Conservation (phyloP, 2,888 invertebrate species). For the Gymnoscelis rufifasciata region DNA sequence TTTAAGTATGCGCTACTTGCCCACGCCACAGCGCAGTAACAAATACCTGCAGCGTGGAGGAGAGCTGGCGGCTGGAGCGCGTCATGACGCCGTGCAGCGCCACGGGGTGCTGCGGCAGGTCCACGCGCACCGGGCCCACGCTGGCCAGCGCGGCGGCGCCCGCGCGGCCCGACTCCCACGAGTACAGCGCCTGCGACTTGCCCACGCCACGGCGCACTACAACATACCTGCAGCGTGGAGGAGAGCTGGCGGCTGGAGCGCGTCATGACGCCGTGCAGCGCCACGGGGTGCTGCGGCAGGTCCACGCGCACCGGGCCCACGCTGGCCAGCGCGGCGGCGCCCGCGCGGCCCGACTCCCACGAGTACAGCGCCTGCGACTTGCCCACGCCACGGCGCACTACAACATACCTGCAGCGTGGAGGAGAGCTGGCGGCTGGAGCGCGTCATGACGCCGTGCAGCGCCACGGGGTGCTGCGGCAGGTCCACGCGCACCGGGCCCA, state of each 20-base stretch:
- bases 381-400: conserved; percentile 94
- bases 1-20: no score
- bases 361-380: conserved; percentile 96
- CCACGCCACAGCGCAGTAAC: conserved; percentile 95
- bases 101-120: conserved; percentile 99
- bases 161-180: conserved; percentile 85
- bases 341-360: conserved; percentile 83
- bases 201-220: conserved; percentile 96
- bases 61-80: conserved; percentile 93
- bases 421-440: conserved; percentile 94
- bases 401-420: conserved; percentile 89
- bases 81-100: conserved; percentile 99
- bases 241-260: conserved; percentile 95
- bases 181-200: conserved; percentile 94
- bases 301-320: conserved; percentile 95
- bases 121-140: conserved; percentile 93
- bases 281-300: conserved; percentile 98
- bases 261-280: conserved; percentile 98
- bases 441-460: conserved; percentile 98
- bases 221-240: conserved; percentile 87
- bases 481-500: conserved; percentile 94
- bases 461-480: conserved; percentile 99
- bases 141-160: conserved; percentile 88
- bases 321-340: conserved; percentile 87
- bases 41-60: conserved; percentile 88